Evolutionary conservation across 2,888 invertebrate genomes (phyloP).

Genomic region (Celastrina argiolus): DNA sequence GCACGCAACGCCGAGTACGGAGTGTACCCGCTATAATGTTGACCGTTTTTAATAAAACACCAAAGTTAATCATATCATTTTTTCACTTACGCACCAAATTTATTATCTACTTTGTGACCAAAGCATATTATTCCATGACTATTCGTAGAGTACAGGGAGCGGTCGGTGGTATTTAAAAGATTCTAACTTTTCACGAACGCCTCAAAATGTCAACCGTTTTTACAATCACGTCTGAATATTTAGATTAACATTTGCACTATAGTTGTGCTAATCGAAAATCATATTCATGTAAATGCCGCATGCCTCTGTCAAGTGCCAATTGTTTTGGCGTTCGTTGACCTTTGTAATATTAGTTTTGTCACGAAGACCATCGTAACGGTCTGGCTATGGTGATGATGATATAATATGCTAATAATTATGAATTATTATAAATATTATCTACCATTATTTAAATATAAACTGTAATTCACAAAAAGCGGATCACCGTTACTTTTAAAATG

Average conservation of each 20-base stretch:
- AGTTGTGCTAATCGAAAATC: slow-evolving; percentile 3
- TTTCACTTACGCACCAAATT: no score
- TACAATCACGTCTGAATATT: background rate
- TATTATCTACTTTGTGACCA: no score
- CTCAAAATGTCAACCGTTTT: background rate
- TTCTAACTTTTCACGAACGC: no score
- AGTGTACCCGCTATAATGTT: no score
- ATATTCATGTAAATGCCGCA: background rate
- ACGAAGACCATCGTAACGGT: background rate
- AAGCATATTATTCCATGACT: no score
- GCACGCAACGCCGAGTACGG: background rate
- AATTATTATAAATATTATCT: background rate
- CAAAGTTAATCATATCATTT: no score
- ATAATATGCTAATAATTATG: slow-evolving; percentile 12
- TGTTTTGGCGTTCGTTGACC: slow-evolving; percentile 11
- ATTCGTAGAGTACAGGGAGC: no score
- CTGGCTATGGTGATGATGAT: background rate
- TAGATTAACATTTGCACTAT: background rate
- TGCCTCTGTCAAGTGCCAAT: background rate
- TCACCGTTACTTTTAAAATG: slow-evolving; percentile 2
- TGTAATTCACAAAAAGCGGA: background rate
- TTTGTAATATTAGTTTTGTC: slow-evolving; percentile 6
- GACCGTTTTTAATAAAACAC: no score
- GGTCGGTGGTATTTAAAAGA: no score
- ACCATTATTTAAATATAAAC: background rate